Base-by-base conservation (phyloP, 2,888 invertebrate genomes). In the Diaphora mendica region DNA sequence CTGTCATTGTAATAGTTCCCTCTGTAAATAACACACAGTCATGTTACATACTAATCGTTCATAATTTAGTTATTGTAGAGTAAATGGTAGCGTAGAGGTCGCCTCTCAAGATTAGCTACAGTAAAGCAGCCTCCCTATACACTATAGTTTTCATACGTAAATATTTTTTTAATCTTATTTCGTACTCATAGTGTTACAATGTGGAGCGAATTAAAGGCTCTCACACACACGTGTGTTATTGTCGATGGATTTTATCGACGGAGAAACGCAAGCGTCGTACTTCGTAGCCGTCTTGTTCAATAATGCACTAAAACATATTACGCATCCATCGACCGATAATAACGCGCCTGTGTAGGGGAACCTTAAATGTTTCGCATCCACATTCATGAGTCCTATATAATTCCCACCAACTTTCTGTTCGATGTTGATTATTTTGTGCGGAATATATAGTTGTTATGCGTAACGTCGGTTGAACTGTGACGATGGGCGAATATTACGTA, bases 101-200 rank as follows among this genome's bases (percentile, higher is more conserved):
- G 86, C 90, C 89, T 89, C 86, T 82, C 59, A n/a, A 26, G 26
- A 11, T 62, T 30, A 62, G 17, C 82, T 76, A 79, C 78, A 74
- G 71, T 72, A 70, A 75, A 82, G 81, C 85, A 83, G 81, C 82
- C 83, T 75, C 81, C 82, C 79, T 83, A 81, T 87, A 86, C 78
- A 85, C 89, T 90, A 84, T 88, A 89, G 92, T 84, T 89, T 89
- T 91, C 90, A 91, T 94, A 93, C 91, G 91, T 93, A 94, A 71
- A 93, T 81, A 77, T 87, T 91, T 83, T n/a, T 91, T 89, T 89
- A 90, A 87, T 90, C 88, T 91, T 84, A 88, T 91, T 90, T 91
- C 84, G 79, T 91, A 90, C 86, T 90, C 82, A 86, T 91, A 91
- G 90, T 86, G 83, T 87, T 90, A 89, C 88, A 85, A 83, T 86